Evolutionary conservation across 92 coral and sea anemone species (phyloP).

Genomic region (Montipora capitata): DNA sequence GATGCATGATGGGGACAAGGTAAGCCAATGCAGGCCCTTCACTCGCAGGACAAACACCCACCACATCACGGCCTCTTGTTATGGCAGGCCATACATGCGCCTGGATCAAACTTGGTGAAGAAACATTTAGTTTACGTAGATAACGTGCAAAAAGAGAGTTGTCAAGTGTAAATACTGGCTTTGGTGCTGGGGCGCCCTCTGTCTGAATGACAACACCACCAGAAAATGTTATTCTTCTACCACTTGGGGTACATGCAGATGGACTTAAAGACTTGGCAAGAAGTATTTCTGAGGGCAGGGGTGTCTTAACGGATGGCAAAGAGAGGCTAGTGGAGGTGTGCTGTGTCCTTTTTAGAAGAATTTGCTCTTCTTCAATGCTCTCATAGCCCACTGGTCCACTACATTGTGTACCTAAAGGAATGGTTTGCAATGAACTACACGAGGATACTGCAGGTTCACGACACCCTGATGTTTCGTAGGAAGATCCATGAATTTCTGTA

Average conservation of each 20-base stretch:
- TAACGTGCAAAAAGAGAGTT: constrained; percentile 77
- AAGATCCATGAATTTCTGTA: neutral
- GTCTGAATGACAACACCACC: constrained; percentile 74
- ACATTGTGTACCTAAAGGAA: no score
- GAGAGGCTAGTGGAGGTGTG: neutral
- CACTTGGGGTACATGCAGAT: constrained; percentile 4
- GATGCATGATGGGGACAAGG: constrained; percentile 87
- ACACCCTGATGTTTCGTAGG: neutral
- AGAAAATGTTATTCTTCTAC: constrained; percentile 11
- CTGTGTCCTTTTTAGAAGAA: neutral
- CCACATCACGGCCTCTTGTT: constrained; percentile 94
- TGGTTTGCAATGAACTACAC: neutral
- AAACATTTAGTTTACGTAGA: constrained; percentile 66
- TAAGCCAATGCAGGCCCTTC: constrained; percentile 78
- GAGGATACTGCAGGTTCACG: neutral
- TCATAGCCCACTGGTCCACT: neutral
- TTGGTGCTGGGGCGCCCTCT: constrained; percentile 78
- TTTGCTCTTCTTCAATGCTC: neutral
- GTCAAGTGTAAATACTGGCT: constrained; percentile 63
- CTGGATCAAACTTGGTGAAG: constrained; percentile 81
- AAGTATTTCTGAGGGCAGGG: constrained; percentile 39
- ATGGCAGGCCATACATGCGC: constrained; percentile 94
- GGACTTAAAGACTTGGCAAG: constrained; percentile 8
- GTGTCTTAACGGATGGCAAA: constrained; percentile 2
- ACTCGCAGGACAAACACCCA: constrained; percentile 76